Evolutionary conservation across 2,113 vertebrate species (phyloP), one percentile per base, ranked within the genome.

Genomic region (Tonatia bakeri): DNA sequence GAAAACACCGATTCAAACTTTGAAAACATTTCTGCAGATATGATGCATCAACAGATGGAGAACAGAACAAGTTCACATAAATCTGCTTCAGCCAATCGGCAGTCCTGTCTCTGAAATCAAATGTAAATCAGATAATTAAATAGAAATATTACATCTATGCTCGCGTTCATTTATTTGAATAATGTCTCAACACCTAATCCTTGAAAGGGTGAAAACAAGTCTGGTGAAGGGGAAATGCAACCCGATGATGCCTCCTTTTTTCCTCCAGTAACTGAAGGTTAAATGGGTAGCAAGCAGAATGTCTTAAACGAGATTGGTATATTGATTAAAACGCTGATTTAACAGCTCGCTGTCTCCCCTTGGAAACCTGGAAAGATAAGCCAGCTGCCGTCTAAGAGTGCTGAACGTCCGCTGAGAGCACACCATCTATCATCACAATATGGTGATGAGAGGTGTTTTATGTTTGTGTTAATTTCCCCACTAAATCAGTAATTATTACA

Each of bases 401-500:
- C 99, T 98, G 98, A 92, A 98, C 98, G 98, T 99, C 99, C 99
- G 99, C 98, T 85, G 99, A 99, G 99, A 99, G 98, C 97, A 98
- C 98, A 98, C 99, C 99, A 99, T 99, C 99, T 99, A 99, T 99
- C 99, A 99, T 99, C 99, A 99, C 99, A 99, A 99, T 99, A 99
- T 99, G 99, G 99, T 99, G 99, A 99, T 99, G 99, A 99, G 99
- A 99, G 99, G 99, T 99, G 99, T 99, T 99, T 99, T 99, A 99
- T 99, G 99, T 99, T 99, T 99, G 99, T 99, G 99, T 99, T 99
- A 99, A 99, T 99, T 99, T 99, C 99, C 99, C 99, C 99, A 99
- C 99, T 99, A 99, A 99, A 99, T 99, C 99, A 99, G 99, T 99
- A 99, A 99, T 99, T 99, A 99, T 99, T 99, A 99, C 99, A 99